phyloP scores from a whole-genome alignment of 92 coral and sea anemone species.

The Umimayanthus kanabou region DNA sequence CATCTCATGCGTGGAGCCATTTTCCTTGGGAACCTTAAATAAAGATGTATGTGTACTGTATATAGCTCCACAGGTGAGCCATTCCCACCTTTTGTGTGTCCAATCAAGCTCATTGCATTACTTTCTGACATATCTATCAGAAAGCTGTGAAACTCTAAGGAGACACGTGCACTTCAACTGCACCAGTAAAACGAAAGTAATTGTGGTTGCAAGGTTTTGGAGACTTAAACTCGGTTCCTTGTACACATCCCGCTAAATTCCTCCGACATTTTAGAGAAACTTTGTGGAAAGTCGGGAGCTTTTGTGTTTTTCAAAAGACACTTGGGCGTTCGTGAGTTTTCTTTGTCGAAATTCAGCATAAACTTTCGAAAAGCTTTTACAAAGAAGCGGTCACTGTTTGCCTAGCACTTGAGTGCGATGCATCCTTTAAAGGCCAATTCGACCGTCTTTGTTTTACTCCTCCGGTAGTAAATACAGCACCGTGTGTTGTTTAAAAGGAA shows the following conservation, averaged over 20 bases:
- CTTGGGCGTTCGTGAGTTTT: slow-evolving; percentile 18
- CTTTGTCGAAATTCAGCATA: slow-evolving; percentile 33
- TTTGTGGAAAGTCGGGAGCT: slow-evolving; percentile 13
- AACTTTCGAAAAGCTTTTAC: slow-evolving; percentile 20
- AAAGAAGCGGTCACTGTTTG: slow-evolving; percentile 26
- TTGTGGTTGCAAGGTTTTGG: not conserved
- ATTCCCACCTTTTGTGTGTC: slow-evolving; percentile 33
- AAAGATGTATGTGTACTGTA: slow-evolving; percentile 17
- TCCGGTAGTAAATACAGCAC: slow-evolving; percentile 39
- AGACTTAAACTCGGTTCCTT: not conserved
- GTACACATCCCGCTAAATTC: not conserved
- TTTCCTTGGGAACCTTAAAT: slow-evolving; percentile 36
- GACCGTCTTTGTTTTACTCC: slow-evolving; percentile 12
- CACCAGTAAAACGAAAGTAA: not conserved
- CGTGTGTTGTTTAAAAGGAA: slow-evolving; percentile 39
- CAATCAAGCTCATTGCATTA: slow-evolving; percentile 4
- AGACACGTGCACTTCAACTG: slow-evolving; percentile 24
- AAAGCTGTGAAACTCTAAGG: not conserved
- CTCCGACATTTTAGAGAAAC: not conserved
- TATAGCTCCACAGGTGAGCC: slow-evolving; percentile 30
- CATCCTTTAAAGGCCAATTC: slow-evolving; percentile 26
- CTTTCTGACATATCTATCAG: slow-evolving; percentile 25
- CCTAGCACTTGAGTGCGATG: slow-evolving; percentile 24
- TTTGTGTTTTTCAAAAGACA: slow-evolving; percentile 38
- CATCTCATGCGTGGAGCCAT: slow-evolving; percentile 4